Conservation (phyloP, 2,888 invertebrate genomes). For the Melitaea athalia region DNA sequence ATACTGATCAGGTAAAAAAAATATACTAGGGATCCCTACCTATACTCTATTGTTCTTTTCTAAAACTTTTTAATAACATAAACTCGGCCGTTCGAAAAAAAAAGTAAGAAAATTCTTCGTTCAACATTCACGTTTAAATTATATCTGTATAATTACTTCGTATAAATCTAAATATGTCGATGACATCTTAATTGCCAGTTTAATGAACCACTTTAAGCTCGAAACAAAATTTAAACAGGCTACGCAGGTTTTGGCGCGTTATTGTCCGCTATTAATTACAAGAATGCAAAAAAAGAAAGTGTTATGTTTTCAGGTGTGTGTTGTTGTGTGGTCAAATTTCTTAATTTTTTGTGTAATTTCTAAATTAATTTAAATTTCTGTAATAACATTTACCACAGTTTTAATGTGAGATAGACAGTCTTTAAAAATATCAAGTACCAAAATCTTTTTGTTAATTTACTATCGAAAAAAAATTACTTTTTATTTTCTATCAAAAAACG, state of each 20-base stretch:
- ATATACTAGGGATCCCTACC: too few relatives aligned
- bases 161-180: conserved; percentile 73
- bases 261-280: background rate
- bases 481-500: too few relatives aligned
- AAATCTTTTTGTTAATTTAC: background rate
- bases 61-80: background rate
- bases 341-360: background rate
- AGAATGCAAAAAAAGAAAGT: background rate
- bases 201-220: conserved; percentile 65
- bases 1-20: too few relatives aligned
- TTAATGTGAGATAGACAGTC: too few relatives aligned
- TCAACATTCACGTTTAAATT: conserved; percentile 77
- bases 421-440: too few relatives aligned
- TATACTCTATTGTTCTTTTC: background rate
- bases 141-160: conserved; percentile 72
- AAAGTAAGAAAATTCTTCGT: conserved; percentile 62
- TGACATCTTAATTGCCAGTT: conserved; percentile 76
- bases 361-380: background rate
- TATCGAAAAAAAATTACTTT: background rate
- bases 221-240: conserved; percentile 17
- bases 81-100: conserved; percentile 40
- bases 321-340: background rate
- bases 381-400: background rate
- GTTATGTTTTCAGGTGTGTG: background rate
- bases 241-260: background rate